Conservation (phyloP, 2,113 vertebrate genomes). For the Gallinago jamesoni region DNA sequence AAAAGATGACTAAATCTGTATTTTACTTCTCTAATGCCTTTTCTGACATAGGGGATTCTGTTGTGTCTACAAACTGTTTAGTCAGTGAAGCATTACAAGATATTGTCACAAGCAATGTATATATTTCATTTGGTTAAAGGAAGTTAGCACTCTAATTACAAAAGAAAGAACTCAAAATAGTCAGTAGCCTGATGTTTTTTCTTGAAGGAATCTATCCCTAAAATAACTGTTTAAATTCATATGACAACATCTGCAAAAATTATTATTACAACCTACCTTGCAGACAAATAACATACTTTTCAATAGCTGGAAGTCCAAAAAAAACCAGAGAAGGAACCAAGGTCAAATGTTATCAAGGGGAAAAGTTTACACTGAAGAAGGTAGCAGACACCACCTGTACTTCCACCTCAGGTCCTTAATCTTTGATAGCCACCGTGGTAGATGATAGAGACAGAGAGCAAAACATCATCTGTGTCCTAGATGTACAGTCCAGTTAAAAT, state of each 20-base stretch:
- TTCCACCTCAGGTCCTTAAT: background rate
- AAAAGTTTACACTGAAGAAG: background rate
- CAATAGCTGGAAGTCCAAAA: conserved; percentile 49
- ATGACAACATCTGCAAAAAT: conserved; percentile 9
- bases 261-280: background rate
- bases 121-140: background rate
- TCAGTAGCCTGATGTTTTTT: background rate
- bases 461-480: background rate
- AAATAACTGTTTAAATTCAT: background rate
- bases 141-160: background rate
- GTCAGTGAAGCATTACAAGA: background rate
- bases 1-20: background rate
- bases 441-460: background rate
- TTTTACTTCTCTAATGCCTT: background rate
- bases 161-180: background rate
- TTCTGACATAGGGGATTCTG: background rate
- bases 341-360: conserved; percentile 3
- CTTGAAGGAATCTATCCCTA: background rate
- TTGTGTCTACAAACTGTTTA: background rate
- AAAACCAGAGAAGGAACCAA: background rate
- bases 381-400: background rate
- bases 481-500: background rate
- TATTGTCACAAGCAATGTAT: background rate
- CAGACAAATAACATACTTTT: conserved; percentile 13
- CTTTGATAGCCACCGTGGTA: background rate